Evolutionary conservation across 2,797 vertebrate genomes (phyloP).

Genomic region (Ceryle rudis): DNA sequence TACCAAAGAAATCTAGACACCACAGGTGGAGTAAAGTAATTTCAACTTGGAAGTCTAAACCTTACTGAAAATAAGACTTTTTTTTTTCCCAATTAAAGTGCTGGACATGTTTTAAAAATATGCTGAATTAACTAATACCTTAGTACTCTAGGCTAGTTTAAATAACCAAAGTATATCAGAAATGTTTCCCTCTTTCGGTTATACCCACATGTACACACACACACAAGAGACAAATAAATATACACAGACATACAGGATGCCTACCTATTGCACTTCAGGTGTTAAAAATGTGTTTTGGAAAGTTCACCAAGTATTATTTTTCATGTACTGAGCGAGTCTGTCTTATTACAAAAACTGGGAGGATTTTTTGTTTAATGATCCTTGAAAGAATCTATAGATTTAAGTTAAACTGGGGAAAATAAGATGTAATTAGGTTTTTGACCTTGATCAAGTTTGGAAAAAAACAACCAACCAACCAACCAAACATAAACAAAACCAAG

Average conservation of each 20-base stretch:
- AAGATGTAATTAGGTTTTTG: not conserved
- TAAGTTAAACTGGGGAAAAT: not conserved
- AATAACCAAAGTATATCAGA: not conserved
- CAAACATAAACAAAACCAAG: not conserved
- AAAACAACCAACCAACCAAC: no score
- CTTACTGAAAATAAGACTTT: not conserved
- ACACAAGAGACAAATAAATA: not conserved
- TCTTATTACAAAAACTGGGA: not conserved
- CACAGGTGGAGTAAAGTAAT: not conserved
- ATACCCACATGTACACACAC: not conserved
- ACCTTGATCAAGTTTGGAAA: not conserved
- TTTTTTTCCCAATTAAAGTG: not conserved
- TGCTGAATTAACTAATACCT: not conserved
- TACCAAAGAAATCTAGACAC: not conserved
- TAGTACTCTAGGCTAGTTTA: not conserved
- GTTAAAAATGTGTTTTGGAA: not conserved
- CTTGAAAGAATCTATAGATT: not conserved
- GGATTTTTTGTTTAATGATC: not conserved
- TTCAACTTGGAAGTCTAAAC: not conserved
- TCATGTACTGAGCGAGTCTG: not conserved
- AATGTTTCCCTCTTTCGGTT: not conserved
- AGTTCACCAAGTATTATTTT: not conserved
- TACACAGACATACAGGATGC: not conserved
- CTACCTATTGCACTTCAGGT: not conserved
- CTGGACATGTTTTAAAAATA: not conserved